phyloP scores from a whole-genome alignment of 2,888 invertebrate genomes.

The Drepana falcataria region DNA sequence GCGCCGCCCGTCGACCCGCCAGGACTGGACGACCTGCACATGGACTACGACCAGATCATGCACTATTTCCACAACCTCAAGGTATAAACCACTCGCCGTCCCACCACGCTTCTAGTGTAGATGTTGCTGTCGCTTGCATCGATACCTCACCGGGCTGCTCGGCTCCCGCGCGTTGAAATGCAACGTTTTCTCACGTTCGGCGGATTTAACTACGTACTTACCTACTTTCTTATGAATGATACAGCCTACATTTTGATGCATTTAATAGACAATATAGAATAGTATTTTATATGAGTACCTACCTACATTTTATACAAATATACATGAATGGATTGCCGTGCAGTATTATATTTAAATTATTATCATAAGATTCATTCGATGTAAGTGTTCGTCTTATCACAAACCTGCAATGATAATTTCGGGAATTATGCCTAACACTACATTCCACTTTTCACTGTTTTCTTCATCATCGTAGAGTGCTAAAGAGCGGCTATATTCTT shows the following conservation, averaged over 20 bases:
- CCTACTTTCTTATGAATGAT: slow-evolving; percentile 66
- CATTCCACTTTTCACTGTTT: slow-evolving; percentile 47
- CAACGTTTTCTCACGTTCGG: slow-evolving; percentile 53
- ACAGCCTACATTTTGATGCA: slow-evolving; percentile 73
- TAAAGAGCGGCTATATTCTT: slow-evolving; percentile 43
- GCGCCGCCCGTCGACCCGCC: slow-evolving; percentile 79
- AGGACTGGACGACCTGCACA: slow-evolving; percentile 90
- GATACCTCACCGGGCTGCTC: slow-evolving; percentile 30
- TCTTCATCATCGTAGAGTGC: slow-evolving; percentile 53
- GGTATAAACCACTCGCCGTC: slow-evolving; percentile 79
- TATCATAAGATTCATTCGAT: slow-evolving; percentile 46
- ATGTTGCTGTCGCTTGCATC: slow-evolving; percentile 68
- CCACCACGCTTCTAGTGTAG: slow-evolving; percentile 70
- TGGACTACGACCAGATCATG: slow-evolving; percentile 99
- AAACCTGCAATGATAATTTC: slow-evolving; percentile 36
- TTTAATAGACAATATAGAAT: slow-evolving; percentile 61
- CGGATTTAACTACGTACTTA: slow-evolving; percentile 33
- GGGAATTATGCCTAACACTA: slow-evolving; percentile 33
- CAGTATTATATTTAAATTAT: slow-evolving; percentile 57
- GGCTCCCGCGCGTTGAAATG: slow-evolving; percentile 37
- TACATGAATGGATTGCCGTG: slow-evolving; percentile 52
- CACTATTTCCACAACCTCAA: slow-evolving; percentile 98
- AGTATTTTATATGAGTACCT: slow-evolving; percentile 65
- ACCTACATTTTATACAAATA: slow-evolving; percentile 67
- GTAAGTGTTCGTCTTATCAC: slow-evolving; percentile 32